Conservation (phyloP, 2,113 vertebrate species). For the Chaetorhynchus papuensis region DNA sequence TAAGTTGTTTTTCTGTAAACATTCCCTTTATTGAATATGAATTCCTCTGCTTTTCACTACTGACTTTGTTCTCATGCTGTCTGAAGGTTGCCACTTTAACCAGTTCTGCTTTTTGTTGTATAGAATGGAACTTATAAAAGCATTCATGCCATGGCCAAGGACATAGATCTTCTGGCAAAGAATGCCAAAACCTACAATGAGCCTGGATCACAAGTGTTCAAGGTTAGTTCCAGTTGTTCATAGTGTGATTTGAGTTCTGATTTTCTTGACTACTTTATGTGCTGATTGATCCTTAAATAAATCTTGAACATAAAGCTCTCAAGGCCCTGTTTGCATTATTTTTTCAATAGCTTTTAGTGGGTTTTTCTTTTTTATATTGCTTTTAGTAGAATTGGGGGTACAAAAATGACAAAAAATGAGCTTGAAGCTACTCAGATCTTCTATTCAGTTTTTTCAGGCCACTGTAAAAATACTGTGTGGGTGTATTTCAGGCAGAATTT, state of each 20-base stretch:
- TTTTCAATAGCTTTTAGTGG: background rate
- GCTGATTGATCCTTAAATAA: background rate
- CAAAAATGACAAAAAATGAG: background rate
- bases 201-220: constrained; percentile 97
- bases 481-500: background rate
- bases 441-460: background rate
- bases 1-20: background rate
- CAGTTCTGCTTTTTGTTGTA: constrained; percentile 15
- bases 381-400: background rate
- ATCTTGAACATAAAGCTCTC: background rate
- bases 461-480: background rate
- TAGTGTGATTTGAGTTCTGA: background rate
- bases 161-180: constrained; percentile 93
- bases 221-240: constrained; percentile 76
- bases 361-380: background rate
- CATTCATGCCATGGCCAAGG: constrained; percentile 92
- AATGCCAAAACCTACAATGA: constrained; percentile 99
- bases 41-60: background rate
- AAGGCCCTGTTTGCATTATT: background rate
- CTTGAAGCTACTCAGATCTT: background rate
- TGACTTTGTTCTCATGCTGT: background rate
- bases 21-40: background rate
- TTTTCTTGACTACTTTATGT: background rate
- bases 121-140: constrained; percentile 92
- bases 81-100: background rate